Conservation (phyloP, 1,140 invertebrate species). For the Diachasmimorpha longicaudata region DNA sequence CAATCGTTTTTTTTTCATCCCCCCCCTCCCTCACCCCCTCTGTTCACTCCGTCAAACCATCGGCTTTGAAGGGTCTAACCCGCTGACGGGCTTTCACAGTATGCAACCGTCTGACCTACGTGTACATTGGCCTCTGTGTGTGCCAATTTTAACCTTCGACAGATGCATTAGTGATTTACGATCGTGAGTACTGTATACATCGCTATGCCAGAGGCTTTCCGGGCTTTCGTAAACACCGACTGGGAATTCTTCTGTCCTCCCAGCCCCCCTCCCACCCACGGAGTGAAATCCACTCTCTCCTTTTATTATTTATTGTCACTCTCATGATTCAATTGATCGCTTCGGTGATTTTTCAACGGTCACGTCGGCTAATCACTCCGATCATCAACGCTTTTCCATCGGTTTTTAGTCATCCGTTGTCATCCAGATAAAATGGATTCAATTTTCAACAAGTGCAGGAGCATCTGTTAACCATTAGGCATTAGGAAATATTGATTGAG, state of each 20-base stretch:
- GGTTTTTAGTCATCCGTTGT: too few relatives aligned
- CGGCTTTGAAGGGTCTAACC: constrained; percentile 1
- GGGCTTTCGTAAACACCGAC: neutral
- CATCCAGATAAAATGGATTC: too few relatives aligned
- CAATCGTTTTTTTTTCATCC: too few relatives aligned
- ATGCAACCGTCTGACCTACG: neutral
- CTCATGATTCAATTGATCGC: neutral
- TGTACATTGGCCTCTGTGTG: neutral
- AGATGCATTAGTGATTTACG: constrained; percentile 26
- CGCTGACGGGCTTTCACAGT: constrained; percentile 11
- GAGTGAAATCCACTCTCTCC: neutral
- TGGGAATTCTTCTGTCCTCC: neutral
- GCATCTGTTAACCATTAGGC: too few relatives aligned
- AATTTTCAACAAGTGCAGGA: too few relatives aligned
- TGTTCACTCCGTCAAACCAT: neutral
- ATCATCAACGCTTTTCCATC: neutral
- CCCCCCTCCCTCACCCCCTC: too few relatives aligned
- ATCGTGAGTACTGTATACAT: constrained; percentile 2
- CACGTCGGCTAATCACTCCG: neutral
- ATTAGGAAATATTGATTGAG: too few relatives aligned
- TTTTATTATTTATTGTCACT: neutral
- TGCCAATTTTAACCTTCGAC: constrained; percentile 18
- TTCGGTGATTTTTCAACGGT: neutral
- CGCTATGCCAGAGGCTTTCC: neutral
- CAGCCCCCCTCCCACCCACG: too few relatives aligned